A percentile compares a stretch with the other conserved stretches of the same genome.
phyloP scores from a whole-genome alignment of 2,797 vertebrate genomes.

The Esox lucius region DNA sequence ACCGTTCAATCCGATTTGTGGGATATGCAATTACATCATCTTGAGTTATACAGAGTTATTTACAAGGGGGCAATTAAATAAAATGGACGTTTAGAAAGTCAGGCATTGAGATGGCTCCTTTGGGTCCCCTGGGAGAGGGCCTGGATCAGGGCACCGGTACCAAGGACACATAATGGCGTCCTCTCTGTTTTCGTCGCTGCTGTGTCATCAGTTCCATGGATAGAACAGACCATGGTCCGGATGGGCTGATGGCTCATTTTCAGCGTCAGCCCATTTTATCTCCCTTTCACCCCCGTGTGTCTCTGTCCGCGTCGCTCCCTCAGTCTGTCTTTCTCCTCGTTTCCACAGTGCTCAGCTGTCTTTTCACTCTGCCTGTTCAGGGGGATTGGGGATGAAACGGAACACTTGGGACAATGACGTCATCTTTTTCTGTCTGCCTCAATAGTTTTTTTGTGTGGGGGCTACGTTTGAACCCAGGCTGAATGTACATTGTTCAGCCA shows the following conservation, averaged over 20 bases:
- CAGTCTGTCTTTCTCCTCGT: background rate
- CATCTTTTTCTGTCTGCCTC: background rate
- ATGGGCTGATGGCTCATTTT: conserved; percentile 56
- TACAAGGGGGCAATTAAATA: too few relatives aligned
- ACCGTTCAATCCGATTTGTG: too few relatives aligned
- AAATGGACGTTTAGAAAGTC: too few relatives aligned
- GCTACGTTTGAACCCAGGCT: too few relatives aligned
- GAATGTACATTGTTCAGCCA: too few relatives aligned
- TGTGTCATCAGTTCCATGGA: conserved; percentile 65
- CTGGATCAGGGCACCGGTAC: conserved; percentile 44
- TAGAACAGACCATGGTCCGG: conserved; percentile 33
- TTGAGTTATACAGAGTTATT: too few relatives aligned
- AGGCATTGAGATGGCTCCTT: conserved; percentile 35
- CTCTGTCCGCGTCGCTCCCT: conserved; percentile 17
- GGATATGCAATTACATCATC: too few relatives aligned
- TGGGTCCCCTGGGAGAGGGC: conserved; percentile 31
- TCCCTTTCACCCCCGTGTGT: conserved; percentile 20
- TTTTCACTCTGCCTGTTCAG: conserved; percentile 1
- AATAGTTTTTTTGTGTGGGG: background rate
- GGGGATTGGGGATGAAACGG: background rate
- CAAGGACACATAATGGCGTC: conserved; percentile 64
- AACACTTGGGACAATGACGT: background rate
- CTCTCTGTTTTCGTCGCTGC: conserved; percentile 46
- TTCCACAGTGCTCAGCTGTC: background rate
- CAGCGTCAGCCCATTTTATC: conserved; percentile 47